A percentile compares a stretch with the other conserved stretches of the same genome.
These are phyloP conservation scores for Cephalopachus bancanus DNA, from an alignment of 2,797 vertebrate species.

Conservation along the genomic window DNA sequence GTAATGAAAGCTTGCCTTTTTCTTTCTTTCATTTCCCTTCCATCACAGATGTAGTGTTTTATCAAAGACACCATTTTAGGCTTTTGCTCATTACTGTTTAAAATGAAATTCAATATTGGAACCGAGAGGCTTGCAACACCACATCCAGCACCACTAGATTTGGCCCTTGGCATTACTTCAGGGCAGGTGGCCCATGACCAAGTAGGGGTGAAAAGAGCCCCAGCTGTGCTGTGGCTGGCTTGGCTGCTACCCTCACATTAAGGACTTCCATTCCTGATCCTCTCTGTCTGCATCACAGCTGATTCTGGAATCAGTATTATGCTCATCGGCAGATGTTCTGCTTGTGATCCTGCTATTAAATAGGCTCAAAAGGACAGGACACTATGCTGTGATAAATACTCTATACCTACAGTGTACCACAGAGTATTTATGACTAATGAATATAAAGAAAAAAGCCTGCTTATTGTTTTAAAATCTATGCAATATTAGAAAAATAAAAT, in stretches of 20 bases:
- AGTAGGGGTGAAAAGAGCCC: not conserved
- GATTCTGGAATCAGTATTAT: not conserved
- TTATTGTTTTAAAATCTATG: slow-evolving; percentile 54
- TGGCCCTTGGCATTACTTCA: slow-evolving; percentile 16
- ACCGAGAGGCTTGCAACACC: not conserved
- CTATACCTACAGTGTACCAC: not conserved
- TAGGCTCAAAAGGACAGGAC: slow-evolving; percentile 15
- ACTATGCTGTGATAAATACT: slow-evolving; percentile 48
- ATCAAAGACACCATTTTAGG: slow-evolving; percentile 12
- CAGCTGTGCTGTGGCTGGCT: not conserved
- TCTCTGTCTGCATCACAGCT: slow-evolving; percentile 47
- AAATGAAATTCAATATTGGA: slow-evolving; percentile 59
- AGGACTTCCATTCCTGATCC: not conserved
- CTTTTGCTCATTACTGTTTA: slow-evolving; percentile 39
- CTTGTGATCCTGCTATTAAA: slow-evolving; percentile 59
- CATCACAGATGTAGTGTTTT: not conserved
- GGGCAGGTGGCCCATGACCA: slow-evolving; percentile 29
- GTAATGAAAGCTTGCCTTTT: not conserved
- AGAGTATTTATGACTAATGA: slow-evolving; percentile 42
- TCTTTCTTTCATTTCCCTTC: not conserved
- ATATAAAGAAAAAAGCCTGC: slow-evolving; percentile 11
- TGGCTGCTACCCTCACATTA: not conserved
- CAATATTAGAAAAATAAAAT: slow-evolving; percentile 35
- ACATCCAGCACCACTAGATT: not conserved
- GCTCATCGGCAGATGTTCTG: slow-evolving; percentile 61